phyloP scores from a whole-genome alignment of 2,797 vertebrate genomes.

The Acipenser oxyrinchus region DNA sequence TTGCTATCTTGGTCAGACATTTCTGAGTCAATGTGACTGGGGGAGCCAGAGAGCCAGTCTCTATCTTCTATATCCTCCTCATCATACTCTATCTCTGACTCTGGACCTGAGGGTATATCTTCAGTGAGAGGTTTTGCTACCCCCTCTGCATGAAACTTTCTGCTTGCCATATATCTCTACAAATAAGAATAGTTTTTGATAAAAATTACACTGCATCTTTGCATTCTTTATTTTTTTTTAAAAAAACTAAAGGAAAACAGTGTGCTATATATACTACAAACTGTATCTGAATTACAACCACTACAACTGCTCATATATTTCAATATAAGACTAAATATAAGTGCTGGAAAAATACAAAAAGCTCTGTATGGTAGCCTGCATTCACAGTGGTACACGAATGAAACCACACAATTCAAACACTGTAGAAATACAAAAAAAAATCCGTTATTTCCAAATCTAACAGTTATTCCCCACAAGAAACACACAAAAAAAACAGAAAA shows the following conservation, averaged over 20 bases:
- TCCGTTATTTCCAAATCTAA: constrained; percentile 1
- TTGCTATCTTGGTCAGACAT: no score
- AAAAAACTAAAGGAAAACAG: neutral
- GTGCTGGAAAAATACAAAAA: neutral
- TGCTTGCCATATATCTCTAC: neutral
- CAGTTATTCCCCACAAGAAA: neutral
- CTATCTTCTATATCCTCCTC: no score
- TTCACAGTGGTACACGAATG: neutral
- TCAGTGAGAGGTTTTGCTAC: no score
- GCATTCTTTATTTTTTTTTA: no score
- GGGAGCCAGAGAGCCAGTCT: no score
- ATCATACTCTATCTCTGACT: no score
- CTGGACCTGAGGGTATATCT: no score
- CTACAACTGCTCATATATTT: neutral
- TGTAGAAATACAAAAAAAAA: neutral
- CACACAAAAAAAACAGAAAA: no score
- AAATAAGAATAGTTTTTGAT: neutral
- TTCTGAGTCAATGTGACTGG: no score
- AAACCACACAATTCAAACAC: neutral
- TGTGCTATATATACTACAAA: neutral
- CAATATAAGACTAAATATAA: neutral
- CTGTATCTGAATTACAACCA: neutral
- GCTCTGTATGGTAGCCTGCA: neutral
- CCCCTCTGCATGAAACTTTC: no score
- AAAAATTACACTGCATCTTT: neutral